Conservation (phyloP, 2,113 vertebrate genomes). For the Boleophthalmus pectinirostris region DNA sequence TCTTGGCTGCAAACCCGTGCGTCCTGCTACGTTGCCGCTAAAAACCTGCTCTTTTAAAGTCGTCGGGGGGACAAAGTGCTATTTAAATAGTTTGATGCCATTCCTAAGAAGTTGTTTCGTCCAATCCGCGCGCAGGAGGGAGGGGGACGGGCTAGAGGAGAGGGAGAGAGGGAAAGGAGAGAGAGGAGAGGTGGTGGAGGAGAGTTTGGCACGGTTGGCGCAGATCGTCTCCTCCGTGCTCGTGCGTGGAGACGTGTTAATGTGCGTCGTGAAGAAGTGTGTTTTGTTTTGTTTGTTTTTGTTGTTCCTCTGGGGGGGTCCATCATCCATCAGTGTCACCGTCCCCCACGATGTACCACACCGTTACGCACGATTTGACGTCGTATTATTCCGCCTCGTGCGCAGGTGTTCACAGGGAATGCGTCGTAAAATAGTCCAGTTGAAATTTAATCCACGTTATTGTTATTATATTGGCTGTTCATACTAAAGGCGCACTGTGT, state of each 20-base stretch:
- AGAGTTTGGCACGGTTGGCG: constrained; percentile 26
- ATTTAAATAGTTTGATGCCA: constrained; percentile 89
- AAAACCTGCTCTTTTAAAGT: constrained; percentile 55
- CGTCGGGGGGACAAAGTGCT: constrained; percentile 70
- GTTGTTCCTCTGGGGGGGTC: constrained; percentile 60
- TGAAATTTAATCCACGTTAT: no score
- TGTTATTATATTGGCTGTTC: no score
- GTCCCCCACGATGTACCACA: no score
- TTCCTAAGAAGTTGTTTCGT: constrained; percentile 80
- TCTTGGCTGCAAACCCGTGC: constrained; percentile 32
- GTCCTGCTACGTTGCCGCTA: constrained; percentile 36
- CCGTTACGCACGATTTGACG: not conserved
- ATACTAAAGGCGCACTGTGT: no score
- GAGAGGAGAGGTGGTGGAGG: constrained; percentile 5
- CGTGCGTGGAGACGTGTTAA: constrained; percentile 43
- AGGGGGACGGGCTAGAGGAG: constrained; percentile 72
- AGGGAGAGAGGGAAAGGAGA: constrained; percentile 36
- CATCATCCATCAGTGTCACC: constrained; percentile 39
- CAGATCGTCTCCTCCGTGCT: constrained; percentile 33
- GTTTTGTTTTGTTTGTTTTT: no score
- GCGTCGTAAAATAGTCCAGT: no score
- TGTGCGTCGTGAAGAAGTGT: constrained; percentile 51
- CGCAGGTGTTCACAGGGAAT: not conserved
- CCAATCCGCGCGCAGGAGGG: constrained; percentile 83
- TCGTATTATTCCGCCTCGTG: not conserved